These are phyloP conservation scores for Mormyrus iriodes DNA, from an alignment of 2,113 vertebrate genomes.

Conservation along the genomic window DNA sequence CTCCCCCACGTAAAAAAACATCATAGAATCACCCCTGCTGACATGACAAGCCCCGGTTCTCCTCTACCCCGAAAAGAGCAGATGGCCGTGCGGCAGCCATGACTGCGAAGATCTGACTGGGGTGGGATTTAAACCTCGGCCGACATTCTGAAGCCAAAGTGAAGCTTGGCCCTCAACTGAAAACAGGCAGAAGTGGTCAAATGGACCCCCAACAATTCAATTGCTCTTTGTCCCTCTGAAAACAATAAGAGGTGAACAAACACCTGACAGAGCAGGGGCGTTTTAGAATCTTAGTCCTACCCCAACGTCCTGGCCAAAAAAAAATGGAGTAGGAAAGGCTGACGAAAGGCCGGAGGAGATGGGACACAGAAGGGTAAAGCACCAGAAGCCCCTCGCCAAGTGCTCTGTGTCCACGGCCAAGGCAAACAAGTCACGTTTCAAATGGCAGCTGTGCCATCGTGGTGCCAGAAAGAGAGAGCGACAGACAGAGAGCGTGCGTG, in stretches of 20 bases:
- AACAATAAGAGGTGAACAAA: background rate
- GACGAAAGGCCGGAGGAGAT: background rate
- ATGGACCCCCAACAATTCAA: background rate
- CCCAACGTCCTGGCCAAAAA: background rate
- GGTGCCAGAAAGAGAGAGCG: background rate
- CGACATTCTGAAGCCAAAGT: background rate
- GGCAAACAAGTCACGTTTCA: background rate
- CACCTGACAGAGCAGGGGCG: background rate
- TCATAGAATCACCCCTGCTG: background rate
- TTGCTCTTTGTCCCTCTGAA: background rate
- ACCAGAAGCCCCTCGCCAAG: background rate
- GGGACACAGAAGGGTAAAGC: background rate
- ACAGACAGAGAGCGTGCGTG: background rate
- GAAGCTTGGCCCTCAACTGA: background rate
- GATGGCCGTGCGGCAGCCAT: background rate
- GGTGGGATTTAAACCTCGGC: background rate
- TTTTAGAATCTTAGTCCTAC: background rate
- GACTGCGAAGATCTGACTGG: background rate
- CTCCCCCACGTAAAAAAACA: background rate
- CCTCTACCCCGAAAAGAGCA: background rate
- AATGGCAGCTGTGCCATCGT: background rate
- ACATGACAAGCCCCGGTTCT: background rate
- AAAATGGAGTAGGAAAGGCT: background rate
- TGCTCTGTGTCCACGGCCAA: background rate
- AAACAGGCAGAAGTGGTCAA: background rate